Percentiles rank a stretch among this genome's conserved stretches.
Conservation (phyloP, 2,888 invertebrate genomes). For the Mesorhabditis belari region DNA sequence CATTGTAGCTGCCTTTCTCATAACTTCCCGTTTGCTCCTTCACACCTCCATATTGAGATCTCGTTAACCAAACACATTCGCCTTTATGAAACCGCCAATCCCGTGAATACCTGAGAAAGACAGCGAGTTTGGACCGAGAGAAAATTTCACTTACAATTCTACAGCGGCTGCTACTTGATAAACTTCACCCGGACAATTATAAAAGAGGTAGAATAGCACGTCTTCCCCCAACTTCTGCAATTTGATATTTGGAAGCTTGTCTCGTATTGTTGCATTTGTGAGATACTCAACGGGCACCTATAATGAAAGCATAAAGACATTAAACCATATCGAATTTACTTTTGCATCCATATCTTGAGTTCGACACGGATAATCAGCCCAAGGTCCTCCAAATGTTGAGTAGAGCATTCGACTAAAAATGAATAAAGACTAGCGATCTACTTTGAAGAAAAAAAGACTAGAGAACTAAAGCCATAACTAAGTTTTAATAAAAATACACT, state of each 20-base stretch:
- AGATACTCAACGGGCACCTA: conserved; percentile 74
- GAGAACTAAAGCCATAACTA: too few species aligned
- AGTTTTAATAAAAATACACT: too few species aligned
- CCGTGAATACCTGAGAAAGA: conserved; percentile 75
- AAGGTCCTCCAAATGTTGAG: conserved; percentile 96
- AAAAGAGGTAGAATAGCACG: conserved; percentile 96
- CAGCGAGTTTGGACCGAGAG: too few species aligned
- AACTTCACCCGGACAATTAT: conserved; percentile 95
- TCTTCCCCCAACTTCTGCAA: conserved; percentile 84
- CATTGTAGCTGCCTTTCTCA: conserved; percentile 97
- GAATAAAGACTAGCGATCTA: conserved; percentile 49
- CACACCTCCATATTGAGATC: conserved; percentile 43
- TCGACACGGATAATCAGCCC: conserved; percentile 94
- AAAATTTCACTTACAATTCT: conserved; percentile 50
- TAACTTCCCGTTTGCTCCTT: conserved; percentile 85
- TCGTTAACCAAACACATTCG: conserved; percentile 71
- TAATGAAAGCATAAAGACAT: too few species aligned
- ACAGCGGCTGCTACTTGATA: conserved; percentile 91
- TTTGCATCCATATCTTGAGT: conserved; percentile 77
- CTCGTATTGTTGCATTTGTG: conserved; percentile 85
- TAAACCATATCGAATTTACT: too few species aligned
- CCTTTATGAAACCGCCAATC: conserved; percentile 99
- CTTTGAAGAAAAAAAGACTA: too few species aligned
- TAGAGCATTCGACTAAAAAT: conserved; percentile 66
- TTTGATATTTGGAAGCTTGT: conserved; percentile 75